Evolutionary conservation across 2,113 vertebrate genomes (phyloP).

Genomic region (Amphilophus citrinellus): DNA sequence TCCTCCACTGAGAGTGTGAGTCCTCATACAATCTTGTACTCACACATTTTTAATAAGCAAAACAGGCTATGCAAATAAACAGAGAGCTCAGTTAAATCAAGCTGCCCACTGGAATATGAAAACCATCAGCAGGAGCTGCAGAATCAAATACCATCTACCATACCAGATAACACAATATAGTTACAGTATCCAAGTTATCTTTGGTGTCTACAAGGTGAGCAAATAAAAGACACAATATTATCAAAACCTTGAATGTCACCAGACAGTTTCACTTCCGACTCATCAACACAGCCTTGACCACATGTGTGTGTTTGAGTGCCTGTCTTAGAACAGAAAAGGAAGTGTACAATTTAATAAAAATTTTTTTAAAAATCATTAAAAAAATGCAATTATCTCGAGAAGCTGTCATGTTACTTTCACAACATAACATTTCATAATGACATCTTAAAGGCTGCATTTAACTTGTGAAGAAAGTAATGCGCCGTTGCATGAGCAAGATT

Average conservation of each 20-base stretch:
- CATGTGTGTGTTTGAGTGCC: neutral
- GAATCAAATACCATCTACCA: neutral
- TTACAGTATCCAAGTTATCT: neutral
- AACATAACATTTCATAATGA: neutral
- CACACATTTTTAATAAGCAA: neutral
- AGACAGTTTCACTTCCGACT: neutral
- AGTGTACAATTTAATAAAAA: neutral
- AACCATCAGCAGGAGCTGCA: neutral
- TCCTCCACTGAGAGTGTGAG: neutral
- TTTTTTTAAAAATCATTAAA: neutral
- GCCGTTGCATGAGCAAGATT: neutral
- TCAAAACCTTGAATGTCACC: neutral
- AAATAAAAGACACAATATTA: neutral
- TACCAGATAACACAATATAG: neutral
- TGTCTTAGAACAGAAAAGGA: neutral
- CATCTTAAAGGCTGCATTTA: neutral
- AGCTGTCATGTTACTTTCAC: neutral
- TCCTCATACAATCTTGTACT: neutral
- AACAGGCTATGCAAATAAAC: neutral
- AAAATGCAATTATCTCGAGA: constrained; percentile 20
- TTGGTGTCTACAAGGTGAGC: neutral
- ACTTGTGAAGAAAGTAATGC: neutral
- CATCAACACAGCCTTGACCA: neutral
- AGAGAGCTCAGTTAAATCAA: constrained; percentile 12
- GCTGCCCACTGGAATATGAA: neutral